Evolutionary conservation across 2,113 vertebrate genomes (phyloP).

Genomic region (Petrocephalus microphthalmus): DNA sequence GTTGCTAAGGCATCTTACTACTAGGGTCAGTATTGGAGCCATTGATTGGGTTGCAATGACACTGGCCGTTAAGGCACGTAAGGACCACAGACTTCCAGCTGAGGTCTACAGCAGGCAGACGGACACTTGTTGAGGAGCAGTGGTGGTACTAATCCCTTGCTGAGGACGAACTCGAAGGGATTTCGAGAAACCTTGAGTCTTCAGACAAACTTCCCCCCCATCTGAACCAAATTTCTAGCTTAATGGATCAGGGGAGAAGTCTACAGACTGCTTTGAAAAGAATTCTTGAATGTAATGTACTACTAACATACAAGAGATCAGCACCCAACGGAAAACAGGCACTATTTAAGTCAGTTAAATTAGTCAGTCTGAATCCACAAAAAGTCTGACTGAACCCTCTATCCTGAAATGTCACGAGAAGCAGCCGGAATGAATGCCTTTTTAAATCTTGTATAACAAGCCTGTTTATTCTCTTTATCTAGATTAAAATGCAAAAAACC

Average conservation of each 20-base stretch:
- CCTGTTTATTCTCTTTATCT: constrained; percentile 53
- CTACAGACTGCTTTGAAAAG: background rate
- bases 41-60: background rate
- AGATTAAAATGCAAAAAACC: constrained; percentile 62
- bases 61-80: constrained; percentile 8
- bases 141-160: background rate
- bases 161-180: background rate
- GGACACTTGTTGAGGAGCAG: background rate
- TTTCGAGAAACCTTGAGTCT: background rate
- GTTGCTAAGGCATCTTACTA: background rate
- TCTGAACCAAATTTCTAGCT: background rate
- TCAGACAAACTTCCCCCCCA: background rate
- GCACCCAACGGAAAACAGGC: background rate
- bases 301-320: background rate
- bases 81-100: background rate
- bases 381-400: background rate
- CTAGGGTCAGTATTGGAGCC: background rate
- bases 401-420: constrained; percentile 44
- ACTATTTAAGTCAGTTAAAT: background rate
- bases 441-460: constrained; percentile 62
- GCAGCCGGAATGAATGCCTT: constrained; percentile 53
- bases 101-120: background rate
- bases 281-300: background rate
- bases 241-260: background rate
- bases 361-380: background rate